Evolutionary conservation across 1,140 invertebrate genomes (phyloP).

Genomic region (Medauroidea extradentata): DNA sequence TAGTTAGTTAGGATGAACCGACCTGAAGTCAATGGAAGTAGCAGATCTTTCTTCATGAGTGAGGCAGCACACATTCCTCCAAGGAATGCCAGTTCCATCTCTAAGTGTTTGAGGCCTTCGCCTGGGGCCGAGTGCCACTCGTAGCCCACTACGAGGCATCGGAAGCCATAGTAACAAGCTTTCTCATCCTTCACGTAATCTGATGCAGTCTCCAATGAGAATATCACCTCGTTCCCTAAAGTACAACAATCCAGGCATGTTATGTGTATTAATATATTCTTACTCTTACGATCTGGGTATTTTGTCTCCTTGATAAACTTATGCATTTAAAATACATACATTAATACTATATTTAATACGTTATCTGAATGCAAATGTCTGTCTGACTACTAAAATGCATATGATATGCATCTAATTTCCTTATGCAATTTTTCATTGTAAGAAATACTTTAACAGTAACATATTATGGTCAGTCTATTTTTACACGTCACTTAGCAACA

Average conservation of each 20-base stretch:
- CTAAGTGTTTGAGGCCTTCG: conserved; percentile 69
- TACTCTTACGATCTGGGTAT: too few relatives aligned
- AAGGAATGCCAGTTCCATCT: conserved; percentile 86
- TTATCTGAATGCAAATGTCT: too few relatives aligned
- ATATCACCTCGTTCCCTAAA: conserved; percentile 92
- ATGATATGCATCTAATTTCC: too few relatives aligned
- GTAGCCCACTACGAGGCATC: conserved; percentile 87
- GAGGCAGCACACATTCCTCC: conserved; percentile 87
- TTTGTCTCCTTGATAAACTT: too few relatives aligned
- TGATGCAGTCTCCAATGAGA: conserved; percentile 91
- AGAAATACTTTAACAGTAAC: too few relatives aligned
- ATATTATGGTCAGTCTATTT: too few relatives aligned
- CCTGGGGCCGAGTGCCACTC: conserved; percentile 64
- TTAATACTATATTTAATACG: too few relatives aligned
- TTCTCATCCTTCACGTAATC: conserved; percentile 93
- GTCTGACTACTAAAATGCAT: too few relatives aligned
- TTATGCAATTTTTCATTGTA: too few relatives aligned
- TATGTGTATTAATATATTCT: not conserved
- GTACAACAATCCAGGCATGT: conserved; percentile 23
- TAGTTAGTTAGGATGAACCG: too few relatives aligned
- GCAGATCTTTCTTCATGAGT: conserved; percentile 81
- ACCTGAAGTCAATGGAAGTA: conserved; percentile 63
- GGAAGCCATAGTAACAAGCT: conserved; percentile 81
- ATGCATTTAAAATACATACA: too few relatives aligned
- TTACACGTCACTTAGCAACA: too few relatives aligned